Evolutionary conservation across 2,113 vertebrate species (phyloP).

Genomic region (Chelonoidis abingdonii): DNA sequence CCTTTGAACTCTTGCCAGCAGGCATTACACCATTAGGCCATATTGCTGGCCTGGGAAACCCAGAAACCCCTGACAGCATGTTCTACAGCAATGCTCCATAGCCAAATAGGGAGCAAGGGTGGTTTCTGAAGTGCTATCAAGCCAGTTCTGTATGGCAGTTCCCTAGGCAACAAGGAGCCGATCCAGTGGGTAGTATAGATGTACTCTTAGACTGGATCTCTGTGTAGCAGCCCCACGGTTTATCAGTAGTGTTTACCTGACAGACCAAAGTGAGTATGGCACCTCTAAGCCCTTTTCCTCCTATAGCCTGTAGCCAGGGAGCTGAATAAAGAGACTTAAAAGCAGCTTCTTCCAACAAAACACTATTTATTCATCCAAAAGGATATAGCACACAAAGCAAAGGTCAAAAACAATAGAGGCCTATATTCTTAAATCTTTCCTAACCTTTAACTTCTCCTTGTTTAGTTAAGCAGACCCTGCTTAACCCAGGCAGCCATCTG

Average conservation of each 20-base stretch:
- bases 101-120: neutral
- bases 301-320: neutral
- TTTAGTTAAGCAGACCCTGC: neutral
- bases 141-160: neutral
- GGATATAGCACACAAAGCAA: neutral
- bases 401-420: neutral
- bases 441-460: neutral
- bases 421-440: rapidly evolving
- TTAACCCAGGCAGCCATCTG: slow-evolving; percentile 14
- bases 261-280: neutral
- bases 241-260: neutral
- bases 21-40: neutral
- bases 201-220: neutral
- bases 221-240: neutral
- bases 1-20: neutral
- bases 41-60: no score
- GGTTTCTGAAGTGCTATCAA: neutral
- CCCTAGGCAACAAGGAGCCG: neutral
- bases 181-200: no score
- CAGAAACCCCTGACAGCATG: no score
- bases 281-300: neutral
- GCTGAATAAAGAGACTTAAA: neutral
- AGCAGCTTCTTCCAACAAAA: neutral
- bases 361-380: neutral
- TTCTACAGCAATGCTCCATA: neutral